A percentile compares a stretch with the other conserved stretches of the same genome.
Conservation (phyloP, 2,888 invertebrate genomes). For the Brachycybe producta region DNA sequence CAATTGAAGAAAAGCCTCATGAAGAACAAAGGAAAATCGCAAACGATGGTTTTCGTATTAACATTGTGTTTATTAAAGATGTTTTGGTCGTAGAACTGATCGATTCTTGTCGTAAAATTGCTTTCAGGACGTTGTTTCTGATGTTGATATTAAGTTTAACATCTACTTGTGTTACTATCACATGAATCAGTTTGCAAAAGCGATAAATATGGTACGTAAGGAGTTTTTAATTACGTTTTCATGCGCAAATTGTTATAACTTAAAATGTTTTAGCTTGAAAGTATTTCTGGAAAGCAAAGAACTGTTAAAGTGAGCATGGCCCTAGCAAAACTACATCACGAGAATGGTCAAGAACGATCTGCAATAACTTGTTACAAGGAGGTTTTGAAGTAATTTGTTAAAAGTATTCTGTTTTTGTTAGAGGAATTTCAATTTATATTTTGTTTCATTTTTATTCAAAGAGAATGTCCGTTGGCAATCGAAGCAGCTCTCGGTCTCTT, state of each 20-base stretch:
- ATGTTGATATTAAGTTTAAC: conserved; percentile 54
- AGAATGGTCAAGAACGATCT: conserved; percentile 53
- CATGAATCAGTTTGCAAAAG: conserved; percentile 50
- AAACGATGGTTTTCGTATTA: conserved; percentile 17
- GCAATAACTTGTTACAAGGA: conserved; percentile 65
- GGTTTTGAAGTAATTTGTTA: conserved; percentile 47
- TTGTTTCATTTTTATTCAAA: conserved; percentile 22
- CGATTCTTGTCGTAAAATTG: conserved; percentile 1
- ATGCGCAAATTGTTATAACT: not conserved
- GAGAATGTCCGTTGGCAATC: conserved; percentile 58
- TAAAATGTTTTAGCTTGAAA: conserved; percentile 34
- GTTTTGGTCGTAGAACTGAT: conserved; percentile 4
- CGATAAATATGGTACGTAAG: conserved; percentile 36
- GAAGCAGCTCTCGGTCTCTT: conserved; percentile 60
- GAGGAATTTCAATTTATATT: conserved; percentile 2
- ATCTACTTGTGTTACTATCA: conserved; percentile 55
- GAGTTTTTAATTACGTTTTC: not conserved
- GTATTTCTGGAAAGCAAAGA: conserved; percentile 49
- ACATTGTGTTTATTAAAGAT: conserved; percentile 23
- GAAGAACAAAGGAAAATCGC: conserved; percentile 31
- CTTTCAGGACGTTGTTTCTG: conserved; percentile 31
- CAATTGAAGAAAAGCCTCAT: conserved; percentile 50
- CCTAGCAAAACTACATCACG: conserved; percentile 55
- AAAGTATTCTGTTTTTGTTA: not conserved
- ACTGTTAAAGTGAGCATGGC: conserved; percentile 63